These are phyloP conservation scores for Caenorhabditis zanzibari DNA, from an alignment of 2,888 invertebrate species.

Conservation along the genomic window DNA sequence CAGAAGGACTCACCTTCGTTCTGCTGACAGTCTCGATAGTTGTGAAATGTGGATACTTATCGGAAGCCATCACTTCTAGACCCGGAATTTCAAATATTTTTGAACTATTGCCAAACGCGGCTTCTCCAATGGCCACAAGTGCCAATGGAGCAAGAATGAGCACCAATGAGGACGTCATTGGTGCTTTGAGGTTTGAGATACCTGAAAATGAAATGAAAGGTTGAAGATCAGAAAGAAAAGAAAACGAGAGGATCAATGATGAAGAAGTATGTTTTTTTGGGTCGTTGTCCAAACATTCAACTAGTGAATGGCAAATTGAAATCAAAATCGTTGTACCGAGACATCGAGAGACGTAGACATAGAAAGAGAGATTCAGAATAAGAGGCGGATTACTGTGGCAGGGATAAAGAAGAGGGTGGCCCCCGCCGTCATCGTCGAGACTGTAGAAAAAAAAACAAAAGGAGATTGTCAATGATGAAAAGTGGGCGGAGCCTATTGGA, in stretches of 20 bases:
- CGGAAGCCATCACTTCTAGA: conserved; percentile 79
- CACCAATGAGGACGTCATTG: conserved; percentile 59
- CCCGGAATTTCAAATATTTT: conserved; percentile 74
- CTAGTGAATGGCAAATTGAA: conserved; percentile 55
- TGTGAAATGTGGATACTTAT: conserved; percentile 80
- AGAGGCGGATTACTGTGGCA: conserved; percentile 50
- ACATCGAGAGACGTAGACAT: conserved; percentile 39
- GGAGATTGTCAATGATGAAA: conserved; percentile 8
- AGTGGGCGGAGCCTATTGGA: conserved; percentile 46
- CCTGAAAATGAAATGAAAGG: conserved; percentile 27
- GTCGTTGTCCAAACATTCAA: conserved; percentile 1
- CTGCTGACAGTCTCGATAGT: conserved; percentile 79
- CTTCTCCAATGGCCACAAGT: conserved; percentile 44
- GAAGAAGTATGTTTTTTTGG: conserved; percentile 11
- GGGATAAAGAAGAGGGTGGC: conserved; percentile 17
- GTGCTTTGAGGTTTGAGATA: conserved; percentile 47
- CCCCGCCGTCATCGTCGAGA: conserved; percentile 22
- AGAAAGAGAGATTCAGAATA: conserved; percentile 25
- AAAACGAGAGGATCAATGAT: conserved; percentile 22
- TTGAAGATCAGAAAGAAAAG: not conserved
- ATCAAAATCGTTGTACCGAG: conserved; percentile 40
- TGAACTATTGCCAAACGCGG: conserved; percentile 48
- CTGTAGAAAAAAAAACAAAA: conserved; percentile 23
- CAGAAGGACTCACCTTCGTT: conserved; percentile 66
- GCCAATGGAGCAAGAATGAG: conserved; percentile 47